A percentile compares a stretch with the other conserved stretches of the same genome.
Conservation (phyloP, 2,113 vertebrate genomes). For the Cisticola juncidis region DNA sequence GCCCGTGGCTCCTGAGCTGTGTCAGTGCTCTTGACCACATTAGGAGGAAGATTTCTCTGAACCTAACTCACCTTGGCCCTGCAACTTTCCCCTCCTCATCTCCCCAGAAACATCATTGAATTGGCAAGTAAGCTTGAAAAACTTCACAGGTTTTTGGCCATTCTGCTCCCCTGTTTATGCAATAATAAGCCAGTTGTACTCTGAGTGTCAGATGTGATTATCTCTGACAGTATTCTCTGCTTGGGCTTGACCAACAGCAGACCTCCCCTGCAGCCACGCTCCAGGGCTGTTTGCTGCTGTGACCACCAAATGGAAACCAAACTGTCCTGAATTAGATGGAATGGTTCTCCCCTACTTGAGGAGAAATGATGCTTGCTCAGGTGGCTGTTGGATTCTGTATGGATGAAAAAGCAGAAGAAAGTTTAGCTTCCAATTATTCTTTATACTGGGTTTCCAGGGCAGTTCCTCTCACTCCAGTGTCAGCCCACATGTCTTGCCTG, state of each 20-base stretch:
- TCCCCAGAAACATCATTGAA: neutral
- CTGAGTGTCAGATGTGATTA: no score
- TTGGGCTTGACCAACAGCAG: neutral
- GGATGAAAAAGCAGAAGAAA: neutral
- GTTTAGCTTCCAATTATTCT: neutral
- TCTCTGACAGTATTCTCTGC: neutral
- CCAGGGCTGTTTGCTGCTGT: neutral
- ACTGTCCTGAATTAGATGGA: neutral
- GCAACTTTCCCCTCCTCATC: neutral
- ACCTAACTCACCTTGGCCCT: neutral
- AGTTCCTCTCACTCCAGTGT: neutral
- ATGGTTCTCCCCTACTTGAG: neutral
- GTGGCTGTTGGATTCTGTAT: neutral
- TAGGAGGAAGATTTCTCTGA: neutral
- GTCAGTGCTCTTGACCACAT: fast-evolving
- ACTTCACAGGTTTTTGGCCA: neutral
- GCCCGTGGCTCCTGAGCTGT: fast-evolving
- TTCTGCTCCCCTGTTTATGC: neutral
- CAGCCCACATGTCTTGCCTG: fast-evolving
- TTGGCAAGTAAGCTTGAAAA: neutral
- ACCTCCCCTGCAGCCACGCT: fast-evolving
- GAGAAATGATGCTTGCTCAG: neutral
- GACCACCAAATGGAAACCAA: neutral
- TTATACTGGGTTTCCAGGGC: neutral
- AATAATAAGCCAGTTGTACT: neutral